Conservation (phyloP, 2,113 vertebrate species). For the Calypte anna region DNA sequence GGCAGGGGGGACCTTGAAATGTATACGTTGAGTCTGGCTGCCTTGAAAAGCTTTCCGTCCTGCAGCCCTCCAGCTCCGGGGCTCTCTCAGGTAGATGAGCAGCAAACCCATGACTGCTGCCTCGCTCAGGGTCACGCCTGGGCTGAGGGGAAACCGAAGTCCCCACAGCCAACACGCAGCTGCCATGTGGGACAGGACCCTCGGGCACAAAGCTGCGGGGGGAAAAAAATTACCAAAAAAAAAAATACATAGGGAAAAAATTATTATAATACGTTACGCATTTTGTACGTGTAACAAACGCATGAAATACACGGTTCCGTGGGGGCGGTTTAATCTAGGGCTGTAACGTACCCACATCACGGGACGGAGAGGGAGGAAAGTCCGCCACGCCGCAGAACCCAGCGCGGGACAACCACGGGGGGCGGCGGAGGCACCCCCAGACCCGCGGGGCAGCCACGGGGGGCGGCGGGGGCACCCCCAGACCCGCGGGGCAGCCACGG, state of each 20-base stretch:
- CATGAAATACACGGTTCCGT: accelerated
- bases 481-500: too few relatives aligned
- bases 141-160: not conserved
- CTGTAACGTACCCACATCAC: accelerated
- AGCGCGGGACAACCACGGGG: not conserved
- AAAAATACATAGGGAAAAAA: too few relatives aligned
- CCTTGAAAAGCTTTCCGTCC: not conserved
- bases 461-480: too few relatives aligned
- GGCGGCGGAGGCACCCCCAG: too few relatives aligned
- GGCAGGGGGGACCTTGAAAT: not conserved
- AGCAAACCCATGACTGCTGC: not conserved
- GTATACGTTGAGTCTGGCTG: accelerated
- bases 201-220: accelerated
- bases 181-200: accelerated
- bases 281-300: not conserved
- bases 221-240: too few relatives aligned
- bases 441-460: too few relatives aligned
- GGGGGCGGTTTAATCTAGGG: accelerated
- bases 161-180: accelerated
- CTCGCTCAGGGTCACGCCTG: accelerated
- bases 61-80: not conserved
- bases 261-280: too few relatives aligned
- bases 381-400: not conserved
- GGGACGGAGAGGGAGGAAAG: not conserved
- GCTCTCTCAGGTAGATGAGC: accelerated